Conservation (phyloP, 2,797 vertebrate species). For the Hephaestus fuliginosus region DNA sequence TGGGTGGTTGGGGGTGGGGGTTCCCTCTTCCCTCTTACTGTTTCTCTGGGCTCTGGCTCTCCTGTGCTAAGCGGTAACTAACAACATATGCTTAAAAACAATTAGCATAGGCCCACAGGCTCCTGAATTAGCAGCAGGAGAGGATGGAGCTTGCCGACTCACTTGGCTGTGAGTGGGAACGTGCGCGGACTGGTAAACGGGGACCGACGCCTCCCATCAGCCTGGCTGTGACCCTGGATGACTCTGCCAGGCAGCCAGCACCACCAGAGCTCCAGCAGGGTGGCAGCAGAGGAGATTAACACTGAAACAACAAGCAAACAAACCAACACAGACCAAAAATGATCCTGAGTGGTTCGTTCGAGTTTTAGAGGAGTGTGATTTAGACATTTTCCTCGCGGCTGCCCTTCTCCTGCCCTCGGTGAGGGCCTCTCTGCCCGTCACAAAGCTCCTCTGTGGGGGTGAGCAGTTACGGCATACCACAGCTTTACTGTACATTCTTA, state of each 20-base stretch:
- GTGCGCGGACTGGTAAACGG: conserved; percentile 64
- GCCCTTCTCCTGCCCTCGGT: conserved; percentile 22
- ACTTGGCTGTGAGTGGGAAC: conserved; percentile 47
- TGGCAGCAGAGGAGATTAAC: conserved; percentile 29
- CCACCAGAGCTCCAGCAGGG: conserved; percentile 14
- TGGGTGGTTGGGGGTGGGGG: neutral
- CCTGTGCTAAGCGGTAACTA: conserved; percentile 40
- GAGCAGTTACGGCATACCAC: conserved; percentile 60
- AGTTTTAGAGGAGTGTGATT: conserved; percentile 10
- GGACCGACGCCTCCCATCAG: conserved; percentile 27
- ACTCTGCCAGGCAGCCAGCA: conserved; percentile 45
- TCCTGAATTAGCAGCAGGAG: conserved; percentile 45
- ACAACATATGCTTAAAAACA: conserved; percentile 57
- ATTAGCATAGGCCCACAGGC: conserved; percentile 43
- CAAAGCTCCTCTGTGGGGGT: conserved; percentile 57
- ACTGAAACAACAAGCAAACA: conserved; percentile 20
- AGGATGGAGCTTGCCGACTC: conserved; percentile 37
- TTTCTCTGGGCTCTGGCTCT: conserved; percentile 29
- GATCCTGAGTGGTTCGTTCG: conserved; percentile 5
- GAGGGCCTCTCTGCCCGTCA: conserved; percentile 44
- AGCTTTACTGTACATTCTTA: conserved; percentile 50
- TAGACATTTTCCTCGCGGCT: conserved; percentile 3
- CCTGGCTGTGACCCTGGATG: conserved; percentile 61
- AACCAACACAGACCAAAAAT: neutral
- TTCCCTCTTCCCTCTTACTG: conserved; percentile 13